Conservation (phyloP, 2,888 invertebrate genomes). For the Stenodema calcarata region DNA sequence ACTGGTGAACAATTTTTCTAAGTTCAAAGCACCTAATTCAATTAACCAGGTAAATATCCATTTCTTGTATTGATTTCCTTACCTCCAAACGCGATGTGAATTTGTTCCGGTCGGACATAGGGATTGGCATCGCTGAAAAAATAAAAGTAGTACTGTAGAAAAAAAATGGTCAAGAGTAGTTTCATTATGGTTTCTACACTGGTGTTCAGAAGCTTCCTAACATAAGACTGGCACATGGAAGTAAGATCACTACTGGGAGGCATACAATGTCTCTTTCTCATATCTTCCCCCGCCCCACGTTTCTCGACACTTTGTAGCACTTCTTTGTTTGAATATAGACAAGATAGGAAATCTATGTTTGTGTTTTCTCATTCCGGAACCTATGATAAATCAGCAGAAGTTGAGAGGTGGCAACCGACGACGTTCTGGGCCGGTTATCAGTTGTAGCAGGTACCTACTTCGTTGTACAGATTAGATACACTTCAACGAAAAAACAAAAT, state of each 20-base stretch:
- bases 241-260: background rate
- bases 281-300: background rate
- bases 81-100: conserved; percentile 73
- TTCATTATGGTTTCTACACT: background rate
- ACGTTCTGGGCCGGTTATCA: background rate
- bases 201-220: background rate
- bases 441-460: background rate
- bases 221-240: background rate
- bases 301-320: background rate
- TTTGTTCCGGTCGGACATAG: conserved; percentile 67
- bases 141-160: background rate
- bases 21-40: no score
- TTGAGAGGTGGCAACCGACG: background rate
- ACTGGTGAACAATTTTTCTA: no score
- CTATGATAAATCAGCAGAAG: background rate
- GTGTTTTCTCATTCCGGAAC: background rate
- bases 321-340: background rate
- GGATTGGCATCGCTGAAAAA: background rate
- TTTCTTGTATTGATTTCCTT: conserved; percentile 57
- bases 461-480: background rate
- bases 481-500: background rate
- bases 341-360: background rate
- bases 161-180: background rate
- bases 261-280: background rate
- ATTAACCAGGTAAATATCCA: no score